Evolutionary conservation across 2,797 vertebrate species (phyloP).

Genomic region (Rhabdophis nuchalis): DNA sequence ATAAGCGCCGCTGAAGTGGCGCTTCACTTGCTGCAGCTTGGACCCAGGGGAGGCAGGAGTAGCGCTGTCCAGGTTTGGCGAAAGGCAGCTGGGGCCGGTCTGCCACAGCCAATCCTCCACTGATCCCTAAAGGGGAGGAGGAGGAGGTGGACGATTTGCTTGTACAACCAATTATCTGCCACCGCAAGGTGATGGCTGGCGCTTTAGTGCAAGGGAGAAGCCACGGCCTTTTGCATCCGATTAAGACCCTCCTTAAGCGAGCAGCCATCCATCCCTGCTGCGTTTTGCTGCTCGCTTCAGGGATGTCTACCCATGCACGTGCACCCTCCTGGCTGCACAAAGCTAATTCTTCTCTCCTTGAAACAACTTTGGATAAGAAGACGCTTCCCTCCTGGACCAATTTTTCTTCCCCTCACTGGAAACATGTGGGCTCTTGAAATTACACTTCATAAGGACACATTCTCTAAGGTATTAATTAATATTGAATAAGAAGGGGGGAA

Average conservation of each 20-base stretch:
- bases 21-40: slow-evolving; percentile 78
- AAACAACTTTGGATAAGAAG: not conserved
- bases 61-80: slow-evolving; percentile 73
- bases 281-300: too few species aligned
- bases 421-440: not conserved
- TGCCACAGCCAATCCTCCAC: not conserved
- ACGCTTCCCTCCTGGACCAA: not conserved
- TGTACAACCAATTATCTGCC: too few species aligned
- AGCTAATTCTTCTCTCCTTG: not conserved
- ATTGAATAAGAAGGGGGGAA: not conserved
- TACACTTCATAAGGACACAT: not conserved
- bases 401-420: not conserved
- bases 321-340: too few species aligned
- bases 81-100: slow-evolving; percentile 49
- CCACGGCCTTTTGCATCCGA: too few species aligned
- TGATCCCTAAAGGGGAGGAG: not conserved
- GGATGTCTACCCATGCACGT: too few species aligned
- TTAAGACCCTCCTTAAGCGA: too few species aligned
- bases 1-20: slow-evolving; percentile 87
- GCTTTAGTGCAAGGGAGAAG: too few species aligned
- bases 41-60: slow-evolving; percentile 64
- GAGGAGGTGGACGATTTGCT: too few species aligned
- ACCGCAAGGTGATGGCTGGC: too few species aligned
- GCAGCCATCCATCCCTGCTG: too few species aligned
- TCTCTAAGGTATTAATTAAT: not conserved